Evolutionary conservation across 2,113 vertebrate species (phyloP), one percentile per base, ranked within the genome.

Genomic region (Nothoprocta pentlandii): DNA sequence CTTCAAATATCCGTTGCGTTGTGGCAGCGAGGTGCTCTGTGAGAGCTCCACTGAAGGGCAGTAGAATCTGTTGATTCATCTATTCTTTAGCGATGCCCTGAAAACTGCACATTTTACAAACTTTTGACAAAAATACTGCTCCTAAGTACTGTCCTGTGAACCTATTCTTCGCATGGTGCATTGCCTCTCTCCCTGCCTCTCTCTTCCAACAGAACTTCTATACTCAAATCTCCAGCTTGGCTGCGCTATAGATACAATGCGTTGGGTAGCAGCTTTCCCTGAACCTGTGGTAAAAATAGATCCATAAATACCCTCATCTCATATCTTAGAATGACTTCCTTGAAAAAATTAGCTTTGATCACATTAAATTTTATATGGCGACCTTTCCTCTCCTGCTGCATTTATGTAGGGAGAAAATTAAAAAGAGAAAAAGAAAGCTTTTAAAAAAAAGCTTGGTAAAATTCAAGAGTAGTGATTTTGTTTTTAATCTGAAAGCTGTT

Each of bases 401-500:
- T 53, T 64, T 76, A 10, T 79, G 20, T 49, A 49, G 20, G 47
- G 49, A 49, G 49, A 49, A 23, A 23, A 22, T 47, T 36, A 21
- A 12, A 15, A 44, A 74, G 30, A 12, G 8, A 61, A 16, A 30
- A 67, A 36, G 28, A 23, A 63, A 26, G 32, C 3, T 15, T 15
- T 39, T 34, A 39, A 39, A 39, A 39, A 39, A 19, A 34, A 34
- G 34, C 11, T 53, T 30, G 39, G 51, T 34, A 53, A 94, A 74
- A 66, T 28, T 4, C 17, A 80, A 58, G 26, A 75, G 5, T 1
- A 34, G 44, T 44, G 28, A 54, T 59, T 89, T 89, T 6, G 64
- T 58, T 94, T 69, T 84, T 76, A 10, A 85, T 69, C 62, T 85
- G 36, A 92, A 94, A 92, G 53, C 62, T 30, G 36, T 66, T 89